A percentile compares a stretch with the other conserved stretches of the same genome.
Evolutionary conservation across 53 echinoderm and acorn worm genomes (phyloP).

Genomic region (Astropecten irregularis): DNA sequence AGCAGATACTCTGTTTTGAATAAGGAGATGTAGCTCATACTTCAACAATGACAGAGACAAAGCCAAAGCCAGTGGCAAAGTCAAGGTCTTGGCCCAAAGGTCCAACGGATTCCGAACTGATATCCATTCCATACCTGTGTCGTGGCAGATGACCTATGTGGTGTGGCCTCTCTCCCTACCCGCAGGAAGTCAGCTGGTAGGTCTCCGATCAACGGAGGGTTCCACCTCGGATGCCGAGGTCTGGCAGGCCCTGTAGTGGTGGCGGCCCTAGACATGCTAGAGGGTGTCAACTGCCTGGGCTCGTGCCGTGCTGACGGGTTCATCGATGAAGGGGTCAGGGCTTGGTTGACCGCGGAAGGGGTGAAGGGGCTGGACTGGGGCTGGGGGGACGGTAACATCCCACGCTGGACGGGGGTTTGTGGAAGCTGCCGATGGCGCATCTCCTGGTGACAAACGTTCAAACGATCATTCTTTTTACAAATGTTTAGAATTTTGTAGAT

Average conservation of each 20-base stretch:
- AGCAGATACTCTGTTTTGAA: too few relatives aligned
- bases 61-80: too few relatives aligned
- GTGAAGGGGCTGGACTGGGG: constrained; percentile 16
- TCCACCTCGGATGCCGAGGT: constrained; percentile 55
- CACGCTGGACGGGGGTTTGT: constrained; percentile 14
- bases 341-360: background rate
- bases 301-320: background rate
- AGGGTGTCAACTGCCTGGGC: background rate
- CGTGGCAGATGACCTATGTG: constrained; percentile 1
- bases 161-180: constrained; percentile 22
- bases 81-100: too few relatives aligned
- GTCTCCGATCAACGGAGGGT: constrained; percentile 82
- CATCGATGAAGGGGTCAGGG: background rate
- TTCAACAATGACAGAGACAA: too few relatives aligned
- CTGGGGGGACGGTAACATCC: background rate
- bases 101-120: too few relatives aligned
- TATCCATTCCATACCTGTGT: too few relatives aligned
- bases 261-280: background rate
- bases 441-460: constrained; percentile 3
- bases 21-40: too few relatives aligned
- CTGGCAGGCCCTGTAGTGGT: background rate
- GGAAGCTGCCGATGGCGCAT: constrained; percentile 28
- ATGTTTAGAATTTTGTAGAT: too few relatives aligned
- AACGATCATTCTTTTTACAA: too few relatives aligned
- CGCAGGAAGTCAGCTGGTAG: constrained; percentile 90